Percentiles rank a stretch among this genome's conserved stretches.
These are phyloP conservation scores for Nannospalax galili DNA, from an alignment of 2,113 vertebrate species.

Conservation along the genomic window DNA sequence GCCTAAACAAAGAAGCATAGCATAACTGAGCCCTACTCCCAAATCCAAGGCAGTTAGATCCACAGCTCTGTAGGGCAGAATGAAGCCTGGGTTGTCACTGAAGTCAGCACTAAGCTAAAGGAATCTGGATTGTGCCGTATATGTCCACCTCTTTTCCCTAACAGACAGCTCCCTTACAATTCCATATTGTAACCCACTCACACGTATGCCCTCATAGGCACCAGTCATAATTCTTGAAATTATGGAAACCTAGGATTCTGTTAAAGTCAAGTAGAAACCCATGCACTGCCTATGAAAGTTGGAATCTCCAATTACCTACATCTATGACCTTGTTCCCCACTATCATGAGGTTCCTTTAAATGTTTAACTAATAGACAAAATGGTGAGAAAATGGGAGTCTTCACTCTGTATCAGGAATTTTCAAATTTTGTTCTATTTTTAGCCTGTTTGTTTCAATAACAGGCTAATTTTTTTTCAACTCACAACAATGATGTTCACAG, in stretches of 20 bases:
- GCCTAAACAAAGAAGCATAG: background rate
- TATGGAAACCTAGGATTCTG: background rate
- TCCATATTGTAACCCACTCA: accelerated
- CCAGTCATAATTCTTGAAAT: background rate
- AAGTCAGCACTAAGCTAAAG: background rate
- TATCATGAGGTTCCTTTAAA: background rate
- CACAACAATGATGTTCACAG: background rate
- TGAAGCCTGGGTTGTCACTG: background rate
- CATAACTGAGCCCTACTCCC: background rate
- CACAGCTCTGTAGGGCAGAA: background rate
- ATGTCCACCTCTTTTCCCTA: background rate
- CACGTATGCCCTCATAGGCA: background rate
- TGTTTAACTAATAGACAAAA: background rate
- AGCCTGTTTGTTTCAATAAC: background rate
- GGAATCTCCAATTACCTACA: background rate
- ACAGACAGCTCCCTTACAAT: background rate
- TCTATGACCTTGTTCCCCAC: accelerated
- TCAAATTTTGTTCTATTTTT: background rate
- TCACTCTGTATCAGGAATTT: background rate
- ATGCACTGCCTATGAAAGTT: background rate
- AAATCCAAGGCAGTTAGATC: background rate
- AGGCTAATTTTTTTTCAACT: background rate
- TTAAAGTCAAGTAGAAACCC: background rate
- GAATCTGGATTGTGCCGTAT: accelerated
- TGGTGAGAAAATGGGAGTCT: accelerated